A percentile compares a stretch with the other conserved stretches of the same genome.
phyloP scores from a whole-genome alignment of 2,797 vertebrate species.

The Pseudochirops corinnae region DNA sequence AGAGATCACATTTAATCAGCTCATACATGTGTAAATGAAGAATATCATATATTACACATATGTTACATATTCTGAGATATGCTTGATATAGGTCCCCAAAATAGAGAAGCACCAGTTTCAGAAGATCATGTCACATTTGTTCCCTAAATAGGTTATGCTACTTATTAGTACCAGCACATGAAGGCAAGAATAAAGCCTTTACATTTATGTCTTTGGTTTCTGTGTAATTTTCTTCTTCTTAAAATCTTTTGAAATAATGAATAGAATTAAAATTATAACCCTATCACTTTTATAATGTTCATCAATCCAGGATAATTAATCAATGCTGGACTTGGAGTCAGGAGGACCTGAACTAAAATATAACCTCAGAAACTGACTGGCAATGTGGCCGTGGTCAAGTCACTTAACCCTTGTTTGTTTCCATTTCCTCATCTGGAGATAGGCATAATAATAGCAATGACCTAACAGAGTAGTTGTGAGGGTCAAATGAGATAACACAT shows the following conservation, averaged over 20 bases:
- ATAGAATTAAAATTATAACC: slow-evolving; percentile 21
- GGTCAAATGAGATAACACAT: neutral
- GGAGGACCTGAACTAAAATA: neutral
- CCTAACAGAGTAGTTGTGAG: neutral
- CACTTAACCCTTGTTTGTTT: neutral
- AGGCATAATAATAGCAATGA: neutral
- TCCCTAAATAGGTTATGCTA: slow-evolving; percentile 44
- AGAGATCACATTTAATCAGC: slow-evolving; percentile 51
- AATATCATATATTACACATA: neutral
- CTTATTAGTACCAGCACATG: slow-evolving; percentile 40
- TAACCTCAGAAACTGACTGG: neutral
- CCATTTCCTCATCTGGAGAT: neutral
- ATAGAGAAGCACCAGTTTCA: slow-evolving; percentile 1
- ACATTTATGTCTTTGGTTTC: neutral
- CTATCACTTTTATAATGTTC: slow-evolving; percentile 7
- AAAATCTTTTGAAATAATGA: slow-evolving; percentile 46
- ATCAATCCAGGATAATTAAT: neutral
- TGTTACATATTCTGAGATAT: neutral
- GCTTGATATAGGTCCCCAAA: neutral
- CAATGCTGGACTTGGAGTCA: neutral
- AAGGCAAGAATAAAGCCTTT: slow-evolving; percentile 22
- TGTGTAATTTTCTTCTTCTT: neutral
- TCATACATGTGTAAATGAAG: neutral
- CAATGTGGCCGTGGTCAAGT: neutral
- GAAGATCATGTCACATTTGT: neutral